phyloP scores from a whole-genome alignment of 2,888 invertebrate genomes.

The Oscheius sp. region DNA sequence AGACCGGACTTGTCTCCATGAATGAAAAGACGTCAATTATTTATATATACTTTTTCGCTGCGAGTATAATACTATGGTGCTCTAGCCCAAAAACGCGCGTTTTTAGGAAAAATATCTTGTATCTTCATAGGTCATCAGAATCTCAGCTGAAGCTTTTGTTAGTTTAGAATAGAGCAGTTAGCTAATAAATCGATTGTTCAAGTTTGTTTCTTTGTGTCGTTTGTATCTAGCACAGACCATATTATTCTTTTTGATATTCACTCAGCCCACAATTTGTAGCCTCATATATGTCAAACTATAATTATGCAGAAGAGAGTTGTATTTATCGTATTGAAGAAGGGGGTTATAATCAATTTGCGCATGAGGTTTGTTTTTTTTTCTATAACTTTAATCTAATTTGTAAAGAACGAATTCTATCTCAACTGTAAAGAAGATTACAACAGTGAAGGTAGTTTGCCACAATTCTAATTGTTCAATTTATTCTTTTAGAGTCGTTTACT shows the following conservation, averaged over 20 bases:
- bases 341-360: background rate
- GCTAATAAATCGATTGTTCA: no score
- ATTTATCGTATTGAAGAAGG: background rate
- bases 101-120: background rate
- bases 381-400: background rate
- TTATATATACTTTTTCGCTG: no score
- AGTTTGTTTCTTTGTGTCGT: no score
- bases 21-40: background rate
- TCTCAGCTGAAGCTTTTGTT: no score
- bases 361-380: constrained; percentile 7
- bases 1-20: constrained; percentile 55
- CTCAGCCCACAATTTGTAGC: no score
- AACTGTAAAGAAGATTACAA: background rate
- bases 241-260: no score
- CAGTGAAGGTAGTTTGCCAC: background rate
- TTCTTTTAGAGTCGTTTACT: background rate
- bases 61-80: background rate
- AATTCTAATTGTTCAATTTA: no score
- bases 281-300: no score
- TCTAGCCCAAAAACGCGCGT: background rate
- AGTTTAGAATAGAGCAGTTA: no score
- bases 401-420: constrained; percentile 6
- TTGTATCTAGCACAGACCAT: no score
- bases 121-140: background rate
- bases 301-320: background rate